phyloP scores from a whole-genome alignment of 2,113 vertebrate genomes.

The Globicephala melas region DNA sequence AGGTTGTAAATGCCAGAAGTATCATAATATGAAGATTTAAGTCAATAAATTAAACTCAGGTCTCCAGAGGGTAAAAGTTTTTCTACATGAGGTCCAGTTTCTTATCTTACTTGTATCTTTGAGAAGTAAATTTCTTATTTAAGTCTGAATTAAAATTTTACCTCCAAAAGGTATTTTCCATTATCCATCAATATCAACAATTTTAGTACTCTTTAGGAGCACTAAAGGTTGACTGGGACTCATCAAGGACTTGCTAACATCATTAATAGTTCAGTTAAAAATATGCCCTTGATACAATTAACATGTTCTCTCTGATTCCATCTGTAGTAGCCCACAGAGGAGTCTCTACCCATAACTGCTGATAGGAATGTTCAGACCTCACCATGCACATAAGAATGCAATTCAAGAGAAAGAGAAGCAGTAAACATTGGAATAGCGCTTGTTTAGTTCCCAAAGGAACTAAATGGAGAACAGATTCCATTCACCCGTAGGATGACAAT shows the following conservation, averaged over 20 bases:
- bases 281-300: neutral
- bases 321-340: neutral
- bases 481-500: neutral
- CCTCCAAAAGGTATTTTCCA: conserved; percentile 1
- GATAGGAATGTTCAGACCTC: neutral
- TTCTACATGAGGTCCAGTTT: neutral
- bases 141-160: conserved; percentile 45
- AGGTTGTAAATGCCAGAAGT: neutral
- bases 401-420: neutral
- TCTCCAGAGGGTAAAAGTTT: neutral
- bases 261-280: neutral
- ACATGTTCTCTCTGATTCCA: neutral
- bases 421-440: neutral
- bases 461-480: neutral
- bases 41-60: conserved; percentile 29
- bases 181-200: neutral
- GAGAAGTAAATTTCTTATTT: conserved; percentile 28
- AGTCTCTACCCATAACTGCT: neutral
- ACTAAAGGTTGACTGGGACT: neutral
- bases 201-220: neutral
- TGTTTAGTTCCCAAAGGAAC: neutral
- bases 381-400: neutral
- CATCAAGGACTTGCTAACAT: neutral
- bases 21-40: conserved; percentile 22
- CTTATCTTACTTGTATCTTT: neutral